Conservation (phyloP, 2,113 vertebrate genomes). For the Oreotragus oreotragus region DNA sequence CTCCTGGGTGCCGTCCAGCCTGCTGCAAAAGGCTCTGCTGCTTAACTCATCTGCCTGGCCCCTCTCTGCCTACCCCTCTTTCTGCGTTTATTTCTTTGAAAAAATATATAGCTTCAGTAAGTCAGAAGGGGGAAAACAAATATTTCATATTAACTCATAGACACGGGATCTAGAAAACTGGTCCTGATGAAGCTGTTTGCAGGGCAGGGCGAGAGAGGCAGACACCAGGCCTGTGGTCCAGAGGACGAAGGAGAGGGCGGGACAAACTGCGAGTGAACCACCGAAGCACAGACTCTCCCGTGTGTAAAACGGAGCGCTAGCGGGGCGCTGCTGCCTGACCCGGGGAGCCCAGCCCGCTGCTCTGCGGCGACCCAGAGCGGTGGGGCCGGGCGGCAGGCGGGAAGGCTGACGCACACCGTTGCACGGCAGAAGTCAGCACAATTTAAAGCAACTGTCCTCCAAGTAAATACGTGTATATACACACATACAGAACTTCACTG, state of each 20-base stretch:
- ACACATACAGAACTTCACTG: not conserved
- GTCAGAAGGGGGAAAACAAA: not conserved
- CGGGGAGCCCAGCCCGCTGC: accelerated
- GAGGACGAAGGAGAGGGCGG: not conserved
- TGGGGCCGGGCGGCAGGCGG: accelerated
- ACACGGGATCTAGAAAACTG: not conserved
- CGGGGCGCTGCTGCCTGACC: accelerated
- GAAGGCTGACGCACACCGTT: accelerated
- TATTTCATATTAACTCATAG: not conserved
- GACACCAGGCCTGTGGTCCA: not conserved
- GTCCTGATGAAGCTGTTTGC: not conserved
- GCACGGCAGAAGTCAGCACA: not conserved
- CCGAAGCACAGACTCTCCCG: accelerated
- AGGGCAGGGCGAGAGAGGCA: not conserved
- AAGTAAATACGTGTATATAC: not conserved
- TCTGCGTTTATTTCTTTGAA: not conserved
- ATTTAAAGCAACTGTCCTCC: not conserved
- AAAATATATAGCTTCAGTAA: not conserved
- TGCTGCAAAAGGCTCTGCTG: not conserved
- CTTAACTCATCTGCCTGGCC: not conserved
- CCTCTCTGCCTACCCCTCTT: not conserved
- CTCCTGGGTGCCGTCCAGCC: not conserved
- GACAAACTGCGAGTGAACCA: not conserved
- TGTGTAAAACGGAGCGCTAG: accelerated
- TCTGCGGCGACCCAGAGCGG: accelerated